Conservation (phyloP, 1,140 invertebrate genomes). For the Amyelois transitella region DNA sequence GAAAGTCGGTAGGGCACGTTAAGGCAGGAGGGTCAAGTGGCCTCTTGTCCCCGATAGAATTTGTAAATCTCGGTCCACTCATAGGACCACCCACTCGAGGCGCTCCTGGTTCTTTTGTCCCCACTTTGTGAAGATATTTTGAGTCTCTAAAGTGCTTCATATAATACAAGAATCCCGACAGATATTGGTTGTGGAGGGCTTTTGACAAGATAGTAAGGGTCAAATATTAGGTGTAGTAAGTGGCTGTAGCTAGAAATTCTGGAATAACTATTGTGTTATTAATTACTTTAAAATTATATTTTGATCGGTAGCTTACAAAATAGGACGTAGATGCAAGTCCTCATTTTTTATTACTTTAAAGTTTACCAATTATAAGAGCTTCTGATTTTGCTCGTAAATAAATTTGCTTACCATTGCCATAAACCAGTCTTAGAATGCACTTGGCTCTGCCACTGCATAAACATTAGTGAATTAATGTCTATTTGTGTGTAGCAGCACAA, state of each 20-base stretch:
- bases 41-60: constrained; percentile 42
- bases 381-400: neutral
- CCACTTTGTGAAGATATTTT: constrained; percentile 7
- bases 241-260: no score
- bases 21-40: constrained; percentile 45
- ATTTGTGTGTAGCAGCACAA: neutral
- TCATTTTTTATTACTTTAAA: no score
- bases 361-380: no score
- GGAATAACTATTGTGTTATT: no score
- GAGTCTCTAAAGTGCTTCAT: neutral
- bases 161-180: neutral
- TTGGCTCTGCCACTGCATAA: neutral
- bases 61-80: constrained; percentile 47
- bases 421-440: neutral
- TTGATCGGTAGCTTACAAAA: no score
- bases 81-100: constrained; percentile 32
- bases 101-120: constrained; percentile 24
- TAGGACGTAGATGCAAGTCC: no score
- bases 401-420: neutral
- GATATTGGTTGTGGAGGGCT: neutral
- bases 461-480: neutral
- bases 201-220: neutral
- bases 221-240: no score
- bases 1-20: constrained; percentile 16
- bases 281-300: no score